These are phyloP conservation scores for Amphiura filiformis DNA, from an alignment of 35 echinoderm and acorn worm species.

Conservation along the genomic window DNA sequence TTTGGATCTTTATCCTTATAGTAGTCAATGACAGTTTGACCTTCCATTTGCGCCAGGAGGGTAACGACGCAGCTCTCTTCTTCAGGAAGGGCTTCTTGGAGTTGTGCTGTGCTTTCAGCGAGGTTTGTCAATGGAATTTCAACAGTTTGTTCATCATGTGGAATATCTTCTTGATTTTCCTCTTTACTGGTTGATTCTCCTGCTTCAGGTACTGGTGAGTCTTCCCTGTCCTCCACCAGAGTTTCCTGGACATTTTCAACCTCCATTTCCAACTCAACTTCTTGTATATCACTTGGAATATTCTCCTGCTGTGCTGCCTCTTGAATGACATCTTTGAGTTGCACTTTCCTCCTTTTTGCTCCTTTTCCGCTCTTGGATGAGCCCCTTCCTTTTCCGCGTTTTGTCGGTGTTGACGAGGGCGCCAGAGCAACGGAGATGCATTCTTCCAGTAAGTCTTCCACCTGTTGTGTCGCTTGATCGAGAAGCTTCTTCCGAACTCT, in stretches of 20 bases:
- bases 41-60: neutral
- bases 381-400: neutral
- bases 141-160: neutral
- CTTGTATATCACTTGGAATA: neutral
- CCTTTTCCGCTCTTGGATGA: no score
- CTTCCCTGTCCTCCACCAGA: no score
- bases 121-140: neutral
- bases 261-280: neutral
- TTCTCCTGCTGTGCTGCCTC: neutral
- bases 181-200: neutral
- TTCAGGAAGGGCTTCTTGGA: neutral
- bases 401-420: neutral
- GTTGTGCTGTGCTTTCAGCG: no score
- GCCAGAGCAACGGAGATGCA: neutral
- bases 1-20: neutral
- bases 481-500: neutral
- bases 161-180: neutral
- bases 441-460: neutral
- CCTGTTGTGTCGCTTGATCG: neutral
- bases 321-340: neutral
- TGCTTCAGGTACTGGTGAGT: neutral
- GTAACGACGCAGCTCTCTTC: neutral
- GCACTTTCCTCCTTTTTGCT: neutral
- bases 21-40: neutral
- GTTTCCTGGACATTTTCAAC: no score